Evolutionary conservation across 2,113 vertebrate species (phyloP), one percentile per base, ranked within the genome.

Genomic region (Platycercus adscitus): DNA sequence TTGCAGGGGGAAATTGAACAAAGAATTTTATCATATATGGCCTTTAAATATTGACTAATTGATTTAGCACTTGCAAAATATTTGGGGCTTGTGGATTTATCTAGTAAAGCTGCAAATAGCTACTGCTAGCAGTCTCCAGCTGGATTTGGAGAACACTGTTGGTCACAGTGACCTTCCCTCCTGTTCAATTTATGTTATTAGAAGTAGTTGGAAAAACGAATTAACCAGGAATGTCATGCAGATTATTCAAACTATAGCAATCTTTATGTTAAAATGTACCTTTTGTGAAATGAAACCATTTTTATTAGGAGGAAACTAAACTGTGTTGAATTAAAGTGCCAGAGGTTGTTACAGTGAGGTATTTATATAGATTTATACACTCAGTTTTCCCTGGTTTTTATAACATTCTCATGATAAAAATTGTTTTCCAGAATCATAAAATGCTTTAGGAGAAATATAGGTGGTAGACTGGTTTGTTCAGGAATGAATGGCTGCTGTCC

Each of bases 1-100:
- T 92, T 64, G 5, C 29, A 86, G 81, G 75, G 75, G 61, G 60
- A 39, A 91, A 71, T 29, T 16, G 19, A 85, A 85, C 0, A 33
- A 94, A 95, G 21, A 65, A 47, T 80, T 87, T 72, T 69, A 69
- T 88, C 23, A 11, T 95, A 73, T 69, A 35, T 77, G 46, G 66
- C 79, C 81, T 89, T 92, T 91, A 85, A 91, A 88, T 91, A 89
- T 80, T 93, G 78, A 72, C 63, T 94, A 77, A 93, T 87, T 82
- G 75, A 82, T 94, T 94, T 95, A 91, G 49, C 25, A 47, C 53
- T 89, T 86, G 31, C 91, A 92, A 93, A 96, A 77, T 93, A 83
- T 88, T 95, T 93, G 75, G 41, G 60, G 33, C 66, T 65, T 83
- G 75, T 82, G 86, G 63, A 63, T 81, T 89, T 91, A 58, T 70